phyloP scores from a whole-genome alignment of 2,888 invertebrate species.

The Caenorhabditis afra region DNA sequence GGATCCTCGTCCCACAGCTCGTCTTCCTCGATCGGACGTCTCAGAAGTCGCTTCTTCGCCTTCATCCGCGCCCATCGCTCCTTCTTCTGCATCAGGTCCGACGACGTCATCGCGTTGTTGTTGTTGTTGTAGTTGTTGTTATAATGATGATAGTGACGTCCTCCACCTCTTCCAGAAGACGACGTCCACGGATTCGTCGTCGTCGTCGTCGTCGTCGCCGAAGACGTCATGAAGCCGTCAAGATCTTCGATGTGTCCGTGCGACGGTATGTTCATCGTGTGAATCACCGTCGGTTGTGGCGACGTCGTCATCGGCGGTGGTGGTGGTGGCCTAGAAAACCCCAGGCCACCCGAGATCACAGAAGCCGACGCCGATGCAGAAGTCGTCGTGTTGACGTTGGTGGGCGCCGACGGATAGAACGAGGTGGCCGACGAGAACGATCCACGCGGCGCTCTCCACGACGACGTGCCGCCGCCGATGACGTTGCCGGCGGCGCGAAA shows the following conservation, averaged over 20 bases:
- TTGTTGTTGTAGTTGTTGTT: slow-evolving; percentile 16
- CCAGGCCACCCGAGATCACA: too few relatives aligned
- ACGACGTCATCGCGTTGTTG: too few relatives aligned
- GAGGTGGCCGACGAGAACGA: slow-evolving; percentile 59
- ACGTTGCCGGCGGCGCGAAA: slow-evolving; percentile 27
- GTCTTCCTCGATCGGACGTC: slow-evolving; percentile 56
- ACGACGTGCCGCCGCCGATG: slow-evolving; percentile 34
- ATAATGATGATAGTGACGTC: too few relatives aligned
- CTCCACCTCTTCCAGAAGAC: too few relatives aligned
- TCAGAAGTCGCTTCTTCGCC: slow-evolving; percentile 53
- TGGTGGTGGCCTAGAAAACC: too few relatives aligned
- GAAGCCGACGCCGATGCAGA: not conserved
- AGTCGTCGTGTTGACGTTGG: not conserved
- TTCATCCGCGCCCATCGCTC: slow-evolving; percentile 60
- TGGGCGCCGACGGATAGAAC: slow-evolving; percentile 32
- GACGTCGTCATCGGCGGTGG: too few relatives aligned
- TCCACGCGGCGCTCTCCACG: slow-evolving; percentile 44
- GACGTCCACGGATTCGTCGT: too few relatives aligned
- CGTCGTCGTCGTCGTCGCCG: too few relatives aligned
- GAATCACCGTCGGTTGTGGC: too few relatives aligned
- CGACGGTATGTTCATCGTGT: slow-evolving; percentile 39
- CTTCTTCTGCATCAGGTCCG: not conserved
- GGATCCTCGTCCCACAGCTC: slow-evolving; percentile 40
- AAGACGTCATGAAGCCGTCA: slow-evolving; percentile 11
- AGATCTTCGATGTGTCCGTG: slow-evolving; percentile 52